phyloP scores from a whole-genome alignment of 2,888 invertebrate genomes.

The Lottia scabra region DNA sequence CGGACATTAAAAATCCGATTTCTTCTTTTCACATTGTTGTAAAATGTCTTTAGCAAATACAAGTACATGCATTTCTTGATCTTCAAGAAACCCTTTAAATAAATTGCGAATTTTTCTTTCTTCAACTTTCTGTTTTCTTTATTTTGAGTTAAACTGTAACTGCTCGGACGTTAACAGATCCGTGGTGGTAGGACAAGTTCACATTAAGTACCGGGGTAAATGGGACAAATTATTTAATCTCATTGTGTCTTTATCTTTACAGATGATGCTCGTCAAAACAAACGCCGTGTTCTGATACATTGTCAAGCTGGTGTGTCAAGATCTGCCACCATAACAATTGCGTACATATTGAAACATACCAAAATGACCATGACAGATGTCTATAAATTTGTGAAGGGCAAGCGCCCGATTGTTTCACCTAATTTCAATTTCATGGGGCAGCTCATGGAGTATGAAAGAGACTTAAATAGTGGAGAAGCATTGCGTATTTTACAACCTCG shows the following conservation, averaged over 20 bases:
- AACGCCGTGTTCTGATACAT: conserved; percentile 86
- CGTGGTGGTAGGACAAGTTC: too few species aligned
- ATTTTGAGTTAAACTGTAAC: too few species aligned
- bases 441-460: conserved; percentile 84
- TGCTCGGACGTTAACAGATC: too few species aligned
- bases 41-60: too few species aligned
- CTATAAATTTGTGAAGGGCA: conserved; percentile 85
- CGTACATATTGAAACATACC: conserved; percentile 89
- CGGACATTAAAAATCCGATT: too few species aligned
- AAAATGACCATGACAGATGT: conserved; percentile 87
- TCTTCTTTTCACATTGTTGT: too few species aligned
- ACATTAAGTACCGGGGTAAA: neutral
- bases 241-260: conserved; percentile 64
- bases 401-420: conserved; percentile 91
- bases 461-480: conserved; percentile 51
- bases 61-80: too few species aligned
- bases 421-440: conserved; percentile 96
- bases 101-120: too few species aligned
- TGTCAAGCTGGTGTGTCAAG: conserved; percentile 96
- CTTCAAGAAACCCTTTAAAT: too few species aligned
- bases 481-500: conserved; percentile 40
- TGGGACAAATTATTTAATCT: neutral
- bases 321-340: conserved; percentile 94
- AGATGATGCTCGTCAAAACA: conserved; percentile 81
- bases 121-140: too few species aligned